phyloP scores from a whole-genome alignment of 1,140 invertebrate genomes.

The Augochlora pura region DNA sequence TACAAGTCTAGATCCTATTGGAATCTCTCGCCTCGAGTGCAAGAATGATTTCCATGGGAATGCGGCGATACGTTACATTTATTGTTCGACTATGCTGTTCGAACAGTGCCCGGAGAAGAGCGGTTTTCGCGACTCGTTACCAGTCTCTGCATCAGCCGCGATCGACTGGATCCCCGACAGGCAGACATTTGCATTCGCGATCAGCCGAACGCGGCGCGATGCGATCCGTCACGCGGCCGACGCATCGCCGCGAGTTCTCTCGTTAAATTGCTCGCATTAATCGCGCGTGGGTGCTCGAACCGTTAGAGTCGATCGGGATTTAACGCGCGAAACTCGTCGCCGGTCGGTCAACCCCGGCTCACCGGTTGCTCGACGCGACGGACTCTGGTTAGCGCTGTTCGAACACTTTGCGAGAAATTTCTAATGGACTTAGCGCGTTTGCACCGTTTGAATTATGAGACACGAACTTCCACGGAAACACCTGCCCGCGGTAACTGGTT shows the following conservation, averaged over 20 bases:
- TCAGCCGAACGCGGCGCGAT: background rate
- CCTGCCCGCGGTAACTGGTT: no score
- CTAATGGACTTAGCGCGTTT: no score
- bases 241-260: slow-evolving; percentile 40
- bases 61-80: no score
- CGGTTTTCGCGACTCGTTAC: slow-evolving; percentile 51
- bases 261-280: slow-evolving; percentile 45
- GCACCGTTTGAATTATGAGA: no score
- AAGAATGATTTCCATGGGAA: no score
- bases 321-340: slow-evolving; percentile 5
- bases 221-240: slow-evolving; percentile 34
- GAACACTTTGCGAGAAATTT: no score
- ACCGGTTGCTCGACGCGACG: background rate
- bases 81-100: background rate
- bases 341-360: background rate
- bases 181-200: slow-evolving; percentile 49
- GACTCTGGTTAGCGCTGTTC: background rate
- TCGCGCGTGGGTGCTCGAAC: slow-evolving; percentile 43
- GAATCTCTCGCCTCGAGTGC: no score
- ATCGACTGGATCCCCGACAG: slow-evolving; percentile 29
- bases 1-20: no score
- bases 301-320: slow-evolving; percentile 33
- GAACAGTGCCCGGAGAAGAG: background rate
- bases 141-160: background rate
- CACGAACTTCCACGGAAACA: no score